Evolutionary conservation across 2,888 invertebrate genomes (phyloP), one percentile per base, ranked within the genome.

Genomic region (Julus scanicus): DNA sequence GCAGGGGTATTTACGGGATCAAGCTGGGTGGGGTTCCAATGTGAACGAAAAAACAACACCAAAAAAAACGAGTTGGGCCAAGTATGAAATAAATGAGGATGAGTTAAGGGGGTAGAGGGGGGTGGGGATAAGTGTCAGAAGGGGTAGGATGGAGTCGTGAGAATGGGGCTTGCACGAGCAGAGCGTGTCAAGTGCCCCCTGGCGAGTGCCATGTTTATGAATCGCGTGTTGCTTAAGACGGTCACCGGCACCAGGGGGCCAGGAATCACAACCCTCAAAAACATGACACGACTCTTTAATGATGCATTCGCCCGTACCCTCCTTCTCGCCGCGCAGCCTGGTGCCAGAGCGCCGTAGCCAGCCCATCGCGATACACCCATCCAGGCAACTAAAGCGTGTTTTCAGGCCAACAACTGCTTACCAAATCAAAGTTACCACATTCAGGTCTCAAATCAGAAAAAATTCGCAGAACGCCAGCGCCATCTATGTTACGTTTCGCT

Each of bases 221-320:
- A 71, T 71, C 71, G 71, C 71, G 71, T 71, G 71, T 71, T 71
- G 71, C 20, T 71, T 71, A 71, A 71, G 71, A 71, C 71, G 71
- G 71, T 71, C 71, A 71, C 71, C 20, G 71, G 71, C 71, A 71
- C 71, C 71, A 71, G 71, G 71, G 71, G 20, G 71, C 71, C 71
- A 71, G 71, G 71, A 71, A 71, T 71, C 71, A 71, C 71, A 71
- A 71, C 71, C 71, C 71, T 71, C 71, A 71, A 71, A 71, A 71
- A 71, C 71, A 71, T 71, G 71, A 71, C 29, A 29, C 71, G 71
- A 71, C 71, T 71, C 71, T 29, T 44, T 71, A 71, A 71, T 71
- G 71, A 71, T 71, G 17, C 71, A 71, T 20, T 71, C 29, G 71
- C 71, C 15, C 53, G 4, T 53, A 53, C 13, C 53, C 53, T 9